Evolutionary conservation across 2,113 vertebrate species (phyloP).

Genomic region (Cyphomyrus discorhynchus): DNA sequence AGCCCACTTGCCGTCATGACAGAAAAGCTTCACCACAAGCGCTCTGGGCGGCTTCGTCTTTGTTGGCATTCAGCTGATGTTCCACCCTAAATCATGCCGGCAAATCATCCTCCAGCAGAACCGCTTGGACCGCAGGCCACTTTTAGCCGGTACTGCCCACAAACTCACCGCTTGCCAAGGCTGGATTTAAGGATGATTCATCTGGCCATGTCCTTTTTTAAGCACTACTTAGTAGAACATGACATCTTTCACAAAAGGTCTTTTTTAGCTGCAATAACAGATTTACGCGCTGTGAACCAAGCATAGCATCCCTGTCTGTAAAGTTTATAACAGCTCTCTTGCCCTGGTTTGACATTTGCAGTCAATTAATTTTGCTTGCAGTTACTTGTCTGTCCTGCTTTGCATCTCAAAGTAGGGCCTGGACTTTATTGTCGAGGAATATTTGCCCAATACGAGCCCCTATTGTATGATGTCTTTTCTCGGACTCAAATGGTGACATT

Average conservation of each 20-base stretch:
- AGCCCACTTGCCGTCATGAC: not conserved
- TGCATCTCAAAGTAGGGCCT: not conserved
- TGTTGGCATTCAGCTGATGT: not conserved
- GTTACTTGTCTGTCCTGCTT: not conserved
- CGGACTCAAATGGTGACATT: not conserved
- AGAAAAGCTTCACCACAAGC: not conserved
- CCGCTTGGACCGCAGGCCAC: not conserved
- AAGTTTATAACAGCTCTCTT: not conserved
- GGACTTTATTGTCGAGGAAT: not conserved
- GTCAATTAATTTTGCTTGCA: not conserved
- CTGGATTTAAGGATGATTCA: not conserved
- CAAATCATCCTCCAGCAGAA: not conserved
- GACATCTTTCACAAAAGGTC: slow-evolving; percentile 1
- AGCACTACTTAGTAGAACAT: slow-evolving; percentile 4
- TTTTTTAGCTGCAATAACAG: not conserved
- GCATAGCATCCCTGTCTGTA: not conserved
- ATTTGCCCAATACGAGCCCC: not conserved
- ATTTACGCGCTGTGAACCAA: not conserved
- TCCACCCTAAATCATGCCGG: not conserved
- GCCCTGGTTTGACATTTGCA: not conserved
- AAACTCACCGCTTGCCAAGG: not conserved
- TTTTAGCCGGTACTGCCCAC: not conserved
- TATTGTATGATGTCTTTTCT: not conserved
- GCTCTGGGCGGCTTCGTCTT: not conserved
- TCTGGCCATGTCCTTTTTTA: not conserved